A percentile compares a stretch with the other conserved stretches of the same genome.
phyloP scores from a whole-genome alignment of 2,113 vertebrate species.

The Natator depressus region DNA sequence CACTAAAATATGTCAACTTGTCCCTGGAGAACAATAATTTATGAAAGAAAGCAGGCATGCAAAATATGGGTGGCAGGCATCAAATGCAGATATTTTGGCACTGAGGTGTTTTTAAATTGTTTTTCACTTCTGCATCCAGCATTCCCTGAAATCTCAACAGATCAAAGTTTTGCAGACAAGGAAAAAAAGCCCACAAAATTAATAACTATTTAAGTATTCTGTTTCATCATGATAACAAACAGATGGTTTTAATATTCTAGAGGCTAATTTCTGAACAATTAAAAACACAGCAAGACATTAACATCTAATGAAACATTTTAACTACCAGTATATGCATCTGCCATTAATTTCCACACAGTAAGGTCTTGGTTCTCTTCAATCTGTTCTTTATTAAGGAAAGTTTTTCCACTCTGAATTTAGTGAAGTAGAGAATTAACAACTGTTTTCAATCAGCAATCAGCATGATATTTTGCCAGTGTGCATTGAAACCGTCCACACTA shows the following conservation, averaged over 20 bases:
- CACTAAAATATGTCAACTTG: constrained; percentile 49
- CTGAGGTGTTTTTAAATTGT: constrained; percentile 70
- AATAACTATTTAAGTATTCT: constrained; percentile 89
- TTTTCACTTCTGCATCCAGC: constrained; percentile 67
- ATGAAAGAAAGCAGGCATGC: constrained; percentile 59
- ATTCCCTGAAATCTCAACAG: constrained; percentile 73
- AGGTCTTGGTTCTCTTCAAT: constrained; percentile 93
- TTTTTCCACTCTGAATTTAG: constrained; percentile 90
- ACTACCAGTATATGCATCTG: constrained; percentile 95
- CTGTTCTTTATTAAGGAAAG: constrained; percentile 94
- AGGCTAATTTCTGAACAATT: constrained; percentile 99
- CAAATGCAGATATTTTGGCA: constrained; percentile 54
- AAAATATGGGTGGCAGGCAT: constrained; percentile 67
- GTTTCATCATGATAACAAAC: constrained; percentile 94
- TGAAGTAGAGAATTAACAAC: constrained; percentile 97
- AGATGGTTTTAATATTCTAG: constrained; percentile 98
- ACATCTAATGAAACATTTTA: constrained; percentile 99
- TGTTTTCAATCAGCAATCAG: constrained; percentile 97
- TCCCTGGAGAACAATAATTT: constrained; percentile 64
- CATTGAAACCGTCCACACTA: constrained; percentile 81
- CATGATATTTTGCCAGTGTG: constrained; percentile 83
- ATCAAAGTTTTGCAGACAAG: constrained; percentile 84
- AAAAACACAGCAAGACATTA: constrained; percentile 98
- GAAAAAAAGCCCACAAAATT: constrained; percentile 81
- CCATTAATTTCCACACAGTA: constrained; percentile 95